phyloP scores from a whole-genome alignment of 2,888 invertebrate species.

The Lasioglossum lativentre region DNA sequence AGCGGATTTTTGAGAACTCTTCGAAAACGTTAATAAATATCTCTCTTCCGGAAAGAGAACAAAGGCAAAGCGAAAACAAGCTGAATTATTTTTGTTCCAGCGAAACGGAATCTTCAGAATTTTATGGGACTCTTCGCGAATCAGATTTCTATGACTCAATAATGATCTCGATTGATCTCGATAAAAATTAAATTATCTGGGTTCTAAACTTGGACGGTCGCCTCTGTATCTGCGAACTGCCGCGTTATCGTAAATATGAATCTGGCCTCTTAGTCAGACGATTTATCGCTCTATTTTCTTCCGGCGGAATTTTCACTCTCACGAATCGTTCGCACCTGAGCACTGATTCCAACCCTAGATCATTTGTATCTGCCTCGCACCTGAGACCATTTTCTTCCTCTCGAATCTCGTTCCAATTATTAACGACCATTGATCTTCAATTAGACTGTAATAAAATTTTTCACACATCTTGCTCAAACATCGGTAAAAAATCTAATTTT shows the following conservation, averaged over 20 bases:
- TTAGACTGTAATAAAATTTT: neutral
- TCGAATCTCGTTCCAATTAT: neutral
- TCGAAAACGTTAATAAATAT: neutral
- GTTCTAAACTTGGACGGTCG: conserved; percentile 46
- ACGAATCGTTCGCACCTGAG: neutral
- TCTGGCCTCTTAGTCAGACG: conserved; percentile 16
- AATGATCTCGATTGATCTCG: neutral
- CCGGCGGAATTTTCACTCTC: neutral
- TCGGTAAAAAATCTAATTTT: neutral
- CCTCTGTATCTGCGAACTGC: conserved; percentile 42
- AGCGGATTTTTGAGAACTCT: neutral
- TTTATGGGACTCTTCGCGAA: neutral
- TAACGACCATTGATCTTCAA: neutral
- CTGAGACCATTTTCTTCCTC: neutral
- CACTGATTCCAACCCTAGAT: neutral
- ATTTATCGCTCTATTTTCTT: neutral
- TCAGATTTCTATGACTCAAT: neutral
- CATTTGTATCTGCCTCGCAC: neutral
- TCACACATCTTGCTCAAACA: neutral
- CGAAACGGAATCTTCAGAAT: neutral
- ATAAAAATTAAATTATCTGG: conserved; percentile 11
- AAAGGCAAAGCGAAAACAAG: neutral
- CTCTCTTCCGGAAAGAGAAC: neutral
- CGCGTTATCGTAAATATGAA: conserved; percentile 38
- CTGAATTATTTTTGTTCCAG: neutral